Evolutionary conservation across 2,797 vertebrate species (phyloP).

Genomic region (Arnoldichthys spilopterus): DNA sequence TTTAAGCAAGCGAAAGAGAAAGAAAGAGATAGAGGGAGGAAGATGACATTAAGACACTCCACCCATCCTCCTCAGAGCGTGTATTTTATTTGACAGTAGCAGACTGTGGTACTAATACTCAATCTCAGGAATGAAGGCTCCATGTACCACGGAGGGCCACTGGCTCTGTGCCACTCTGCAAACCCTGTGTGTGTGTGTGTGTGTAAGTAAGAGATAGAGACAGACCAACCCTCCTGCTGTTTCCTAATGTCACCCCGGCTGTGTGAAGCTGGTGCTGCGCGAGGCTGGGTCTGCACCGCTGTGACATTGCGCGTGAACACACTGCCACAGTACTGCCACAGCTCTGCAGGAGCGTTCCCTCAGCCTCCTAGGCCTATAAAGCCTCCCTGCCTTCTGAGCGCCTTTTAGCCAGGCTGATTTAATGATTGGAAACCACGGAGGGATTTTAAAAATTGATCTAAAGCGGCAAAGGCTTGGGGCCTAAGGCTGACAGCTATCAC

Average conservation of each 20-base stretch:
- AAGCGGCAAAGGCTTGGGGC: constrained; percentile 11
- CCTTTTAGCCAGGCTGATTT: constrained; percentile 42
- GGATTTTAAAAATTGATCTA: constrained; percentile 52
- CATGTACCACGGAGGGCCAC: constrained; percentile 25
- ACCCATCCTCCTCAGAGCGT: constrained; percentile 33
- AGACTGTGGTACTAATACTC: constrained; percentile 31
- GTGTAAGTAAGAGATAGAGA: constrained; percentile 3
- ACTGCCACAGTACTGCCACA: constrained; percentile 10
- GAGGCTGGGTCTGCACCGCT: constrained; percentile 15
- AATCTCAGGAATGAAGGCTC: constrained; percentile 17
- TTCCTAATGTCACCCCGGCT: constrained; percentile 41
- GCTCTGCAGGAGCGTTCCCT: constrained; percentile 18
- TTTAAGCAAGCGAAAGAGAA: not conserved
- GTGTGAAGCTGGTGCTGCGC: constrained; percentile 7
- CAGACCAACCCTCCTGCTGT: constrained; percentile 31
- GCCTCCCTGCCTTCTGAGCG: constrained; percentile 36
- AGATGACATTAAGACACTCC: not conserved
- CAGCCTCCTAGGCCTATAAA: constrained; percentile 26
- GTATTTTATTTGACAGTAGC: constrained; percentile 47
- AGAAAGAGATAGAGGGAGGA: not conserved
- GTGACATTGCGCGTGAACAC: constrained; percentile 10
- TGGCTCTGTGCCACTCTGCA: constrained; percentile 49
- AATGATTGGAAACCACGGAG: constrained; percentile 25
- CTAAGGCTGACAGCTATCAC: constrained; percentile 11
- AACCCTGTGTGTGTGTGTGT: constrained; percentile 11